phyloP scores from a whole-genome alignment of 2,113 vertebrate species.

The Cyprinodon variegatus region DNA sequence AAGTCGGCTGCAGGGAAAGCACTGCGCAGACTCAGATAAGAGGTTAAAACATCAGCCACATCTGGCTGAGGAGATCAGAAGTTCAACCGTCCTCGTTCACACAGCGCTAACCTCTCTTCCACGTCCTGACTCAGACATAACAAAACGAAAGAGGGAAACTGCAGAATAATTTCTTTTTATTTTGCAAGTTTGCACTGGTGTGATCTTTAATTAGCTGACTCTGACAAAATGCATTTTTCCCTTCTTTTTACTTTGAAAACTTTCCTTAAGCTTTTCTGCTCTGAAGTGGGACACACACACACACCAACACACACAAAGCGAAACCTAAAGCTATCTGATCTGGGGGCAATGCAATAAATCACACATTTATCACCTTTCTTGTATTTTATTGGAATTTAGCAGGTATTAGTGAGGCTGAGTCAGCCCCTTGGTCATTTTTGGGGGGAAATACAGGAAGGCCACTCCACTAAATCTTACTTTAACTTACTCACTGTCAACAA shows the following conservation, averaged over 20 bases:
- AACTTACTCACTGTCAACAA: background rate
- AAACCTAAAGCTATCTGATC: background rate
- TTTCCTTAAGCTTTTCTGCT: constrained; percentile 6
- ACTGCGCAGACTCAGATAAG: constrained; percentile 11
- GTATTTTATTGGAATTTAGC: constrained; percentile 22
- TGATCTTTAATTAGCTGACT: constrained; percentile 34
- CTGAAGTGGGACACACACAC: background rate
- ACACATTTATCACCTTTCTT: constrained; percentile 17
- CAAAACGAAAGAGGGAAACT: constrained; percentile 43
- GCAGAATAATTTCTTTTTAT: constrained; percentile 42
- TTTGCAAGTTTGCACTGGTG: constrained; percentile 54
- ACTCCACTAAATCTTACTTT: constrained; percentile 16
- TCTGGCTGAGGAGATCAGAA: constrained; percentile 50
- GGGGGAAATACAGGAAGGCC: constrained; percentile 7
- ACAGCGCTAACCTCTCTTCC: constrained; percentile 51
- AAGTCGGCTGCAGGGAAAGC: constrained; percentile 16
- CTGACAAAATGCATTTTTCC: constrained; percentile 1
- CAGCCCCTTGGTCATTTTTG: constrained; percentile 17
- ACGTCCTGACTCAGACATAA: constrained; percentile 70
- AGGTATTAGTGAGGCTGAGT: constrained; percentile 28
- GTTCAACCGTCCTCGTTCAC: constrained; percentile 52
- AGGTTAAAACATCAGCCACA: constrained; percentile 32
- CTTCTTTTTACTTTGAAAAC: constrained; percentile 16
- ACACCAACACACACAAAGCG: no score
- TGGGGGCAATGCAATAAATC: constrained; percentile 16